Evolutionary conservation across 2,888 invertebrate species (phyloP).

Genomic region (Ectobius pallidus): DNA sequence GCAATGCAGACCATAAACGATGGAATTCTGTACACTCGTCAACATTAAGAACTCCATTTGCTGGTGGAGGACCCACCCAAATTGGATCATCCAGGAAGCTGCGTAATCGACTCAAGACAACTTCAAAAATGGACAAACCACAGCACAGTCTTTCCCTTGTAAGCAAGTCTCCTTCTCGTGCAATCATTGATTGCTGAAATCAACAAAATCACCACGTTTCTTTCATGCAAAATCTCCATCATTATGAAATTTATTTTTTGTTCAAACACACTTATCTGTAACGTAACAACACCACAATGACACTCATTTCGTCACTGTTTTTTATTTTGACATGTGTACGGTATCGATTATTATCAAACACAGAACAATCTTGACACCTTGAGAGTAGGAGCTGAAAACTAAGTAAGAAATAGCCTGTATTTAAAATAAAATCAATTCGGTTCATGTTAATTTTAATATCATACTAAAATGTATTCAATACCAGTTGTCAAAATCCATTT

Average conservation of each 20-base stretch:
- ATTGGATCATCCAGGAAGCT: conserved; percentile 87
- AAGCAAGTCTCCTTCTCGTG: conserved; percentile 92
- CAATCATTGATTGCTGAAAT: conserved; percentile 87
- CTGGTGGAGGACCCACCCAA: conserved; percentile 88
- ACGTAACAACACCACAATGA: background rate
- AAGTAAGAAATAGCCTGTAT: no score
- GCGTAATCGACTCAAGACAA: conserved; percentile 86
- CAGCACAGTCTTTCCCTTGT: conserved; percentile 97
- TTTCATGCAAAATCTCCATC: no score
- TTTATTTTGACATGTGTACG: background rate
- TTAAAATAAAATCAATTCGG: no score
- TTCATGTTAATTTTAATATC: no score
- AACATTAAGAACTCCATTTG: conserved; percentile 93
- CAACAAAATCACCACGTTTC: no score
- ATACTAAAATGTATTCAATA: no score
- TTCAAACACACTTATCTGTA: background rate
- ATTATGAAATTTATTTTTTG: background rate
- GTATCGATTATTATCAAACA: no score
- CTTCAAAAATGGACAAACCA: conserved; percentile 96
- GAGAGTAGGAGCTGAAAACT: no score
- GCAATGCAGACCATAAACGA: conserved; percentile 94
- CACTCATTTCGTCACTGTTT: no score
- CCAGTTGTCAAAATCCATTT: no score
- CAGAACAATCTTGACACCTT: no score
- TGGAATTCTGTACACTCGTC: conserved; percentile 98